These are phyloP conservation scores for Arvicanthis niloticus DNA, from an alignment of 2,113 vertebrate genomes.

Conservation along the genomic window DNA sequence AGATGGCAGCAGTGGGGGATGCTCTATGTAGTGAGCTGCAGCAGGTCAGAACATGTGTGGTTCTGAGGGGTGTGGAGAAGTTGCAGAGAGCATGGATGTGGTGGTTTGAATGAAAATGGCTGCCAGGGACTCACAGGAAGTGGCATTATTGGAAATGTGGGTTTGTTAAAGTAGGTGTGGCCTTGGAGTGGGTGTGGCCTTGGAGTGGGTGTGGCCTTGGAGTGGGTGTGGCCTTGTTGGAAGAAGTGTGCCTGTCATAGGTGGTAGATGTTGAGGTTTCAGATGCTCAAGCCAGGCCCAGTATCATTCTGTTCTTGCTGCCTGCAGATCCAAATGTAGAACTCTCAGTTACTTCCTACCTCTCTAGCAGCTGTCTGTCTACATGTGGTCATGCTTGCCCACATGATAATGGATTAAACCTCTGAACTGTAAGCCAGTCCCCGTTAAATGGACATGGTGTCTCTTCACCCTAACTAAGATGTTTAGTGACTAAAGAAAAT, in stretches of 20 bases:
- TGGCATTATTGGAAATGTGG: neutral
- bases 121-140: neutral
- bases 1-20: neutral
- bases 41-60: neutral
- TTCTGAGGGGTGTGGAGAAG: rapidly evolving
- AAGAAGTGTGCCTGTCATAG: neutral
- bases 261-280: neutral
- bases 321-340: neutral
- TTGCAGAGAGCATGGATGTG: neutral
- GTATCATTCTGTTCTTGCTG: neutral
- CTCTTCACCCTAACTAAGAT: neutral
- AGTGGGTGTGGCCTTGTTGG: neutral
- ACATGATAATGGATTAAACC: neutral
- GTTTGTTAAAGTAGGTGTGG: no score
- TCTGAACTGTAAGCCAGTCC: neutral
- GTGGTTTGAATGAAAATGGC: neutral
- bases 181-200: no score
- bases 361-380: neutral
- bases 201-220: neutral
- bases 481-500: neutral
- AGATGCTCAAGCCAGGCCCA: neutral
- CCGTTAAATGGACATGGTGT: neutral
- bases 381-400: neutral
- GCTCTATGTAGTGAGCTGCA: neutral
- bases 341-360: neutral